Conservation (phyloP, 1,140 invertebrate species). For the Drosophila athabasca region DNA sequence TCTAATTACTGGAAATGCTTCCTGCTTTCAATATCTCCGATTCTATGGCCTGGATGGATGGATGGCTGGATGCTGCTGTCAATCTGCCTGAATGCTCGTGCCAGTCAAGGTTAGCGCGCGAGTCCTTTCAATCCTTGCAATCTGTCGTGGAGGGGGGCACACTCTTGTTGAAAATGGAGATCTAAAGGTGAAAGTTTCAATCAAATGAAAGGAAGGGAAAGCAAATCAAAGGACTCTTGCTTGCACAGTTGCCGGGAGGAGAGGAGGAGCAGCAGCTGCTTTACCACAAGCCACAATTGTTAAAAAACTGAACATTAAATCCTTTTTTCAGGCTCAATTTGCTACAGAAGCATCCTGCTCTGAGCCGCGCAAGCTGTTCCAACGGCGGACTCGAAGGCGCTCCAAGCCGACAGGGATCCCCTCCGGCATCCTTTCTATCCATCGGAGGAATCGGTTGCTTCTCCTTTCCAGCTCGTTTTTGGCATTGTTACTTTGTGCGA, state of each 20-base stretch:
- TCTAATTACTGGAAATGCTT: conserved; percentile 49
- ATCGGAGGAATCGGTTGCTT: not conserved
- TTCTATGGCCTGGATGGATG: not conserved
- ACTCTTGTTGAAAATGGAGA: conserved; percentile 43
- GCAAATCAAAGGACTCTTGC: conserved; percentile 27
- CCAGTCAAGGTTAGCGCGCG: conserved; percentile 34
- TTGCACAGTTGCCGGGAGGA: conserved; percentile 44
- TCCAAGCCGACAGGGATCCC: conserved; percentile 29
- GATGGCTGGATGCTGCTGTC: conserved; percentile 26
- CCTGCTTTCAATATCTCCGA: conserved; percentile 29
- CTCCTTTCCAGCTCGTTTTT: conserved; percentile 14
- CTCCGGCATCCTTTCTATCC: not conserved
- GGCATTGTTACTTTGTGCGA: conserved; percentile 63
- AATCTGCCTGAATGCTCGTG: conserved; percentile 44
- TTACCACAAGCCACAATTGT: conserved; percentile 62
- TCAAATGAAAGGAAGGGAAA: conserved; percentile 35
- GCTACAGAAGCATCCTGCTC: conserved; percentile 52
- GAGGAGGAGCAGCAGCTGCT: conserved; percentile 11
- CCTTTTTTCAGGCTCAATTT: conserved; percentile 67
- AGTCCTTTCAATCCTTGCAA: conserved; percentile 24
- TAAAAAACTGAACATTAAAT: conserved; percentile 60
- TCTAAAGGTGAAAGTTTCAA: conserved; percentile 63
- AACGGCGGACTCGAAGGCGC: conserved; percentile 43
- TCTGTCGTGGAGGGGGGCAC: conserved; percentile 4
- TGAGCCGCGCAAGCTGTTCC: conserved; percentile 64